Evolutionary conservation across 2,113 vertebrate species (phyloP).

Genomic region (Pelodiscus sinensis): DNA sequence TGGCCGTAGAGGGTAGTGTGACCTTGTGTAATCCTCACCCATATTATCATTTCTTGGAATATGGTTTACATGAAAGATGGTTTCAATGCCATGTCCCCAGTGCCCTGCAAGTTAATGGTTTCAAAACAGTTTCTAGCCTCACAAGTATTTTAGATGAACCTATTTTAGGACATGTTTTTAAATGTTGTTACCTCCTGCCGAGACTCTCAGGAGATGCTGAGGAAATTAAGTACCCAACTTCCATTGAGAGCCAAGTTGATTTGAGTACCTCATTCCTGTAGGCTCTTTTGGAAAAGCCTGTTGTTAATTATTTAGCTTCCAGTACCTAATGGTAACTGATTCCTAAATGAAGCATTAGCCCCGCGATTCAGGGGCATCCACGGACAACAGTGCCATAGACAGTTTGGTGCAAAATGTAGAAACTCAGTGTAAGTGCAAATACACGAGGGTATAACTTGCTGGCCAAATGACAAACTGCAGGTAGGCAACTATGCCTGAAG

Average conservation of each 20-base stretch:
- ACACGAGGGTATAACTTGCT: constrained; percentile 1
- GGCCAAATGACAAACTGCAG: constrained; percentile 31
- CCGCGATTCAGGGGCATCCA: neutral
- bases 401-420: neutral
- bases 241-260: neutral
- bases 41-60: neutral
- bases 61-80: neutral
- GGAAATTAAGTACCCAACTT: neutral
- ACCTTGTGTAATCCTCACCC: neutral
- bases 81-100: neutral
- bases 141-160: neutral
- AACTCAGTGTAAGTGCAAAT: neutral
- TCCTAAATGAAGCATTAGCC: neutral
- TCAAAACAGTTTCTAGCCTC: neutral
- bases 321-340: neutral
- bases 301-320: neutral
- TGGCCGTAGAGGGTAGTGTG: neutral
- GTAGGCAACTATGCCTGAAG: constrained; percentile 40
- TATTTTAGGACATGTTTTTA: neutral
- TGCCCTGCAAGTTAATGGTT: neutral
- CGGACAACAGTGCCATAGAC: neutral
- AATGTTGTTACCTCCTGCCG: too few relatives aligned
- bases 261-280: neutral
- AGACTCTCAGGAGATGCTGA: neutral
- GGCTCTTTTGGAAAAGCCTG: neutral